Evolutionary conservation across 2,797 vertebrate species (phyloP), one percentile per base, ranked within the genome.

Genomic region (Parauchenoglanis punctatus): DNA sequence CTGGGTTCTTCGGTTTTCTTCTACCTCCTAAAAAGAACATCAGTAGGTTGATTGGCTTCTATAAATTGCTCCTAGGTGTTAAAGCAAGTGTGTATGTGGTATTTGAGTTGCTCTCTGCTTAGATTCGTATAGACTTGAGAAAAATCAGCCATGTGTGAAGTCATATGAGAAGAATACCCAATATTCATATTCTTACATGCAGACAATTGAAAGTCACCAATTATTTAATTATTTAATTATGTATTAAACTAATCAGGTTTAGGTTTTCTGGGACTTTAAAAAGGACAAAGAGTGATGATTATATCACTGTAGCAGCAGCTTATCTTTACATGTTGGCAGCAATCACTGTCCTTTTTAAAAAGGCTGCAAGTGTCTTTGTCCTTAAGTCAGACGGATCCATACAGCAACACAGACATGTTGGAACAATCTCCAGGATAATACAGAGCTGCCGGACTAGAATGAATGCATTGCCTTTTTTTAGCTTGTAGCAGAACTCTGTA

Each of bases 331-430:
- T 85, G 61, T 82, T 81, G 68, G 31, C 68, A 76, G 68, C 49
- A 54, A 58, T 67, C 20, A n/a, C 52, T 80, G 78, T 81, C 44
- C 76, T 81, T 81, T 85, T 49, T n/a, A 75, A 84, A 80, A 80
- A 84, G 12, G 3, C 49, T 83, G 70, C 31, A 52, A 20, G 73
- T 84, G 80, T 78, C 56, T 90, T 87, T 86, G 83, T 88, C 68
- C 59, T 56, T 56, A 82, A 49, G 46, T 12, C 76, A 73, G 28
- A 81, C 3, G 8, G 49, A 76, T 44, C 52, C 44, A 44, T 46
- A 54, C 54, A 73, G 56, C 31, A 63, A 56, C 56, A 61, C 67
- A 63, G 61, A 78, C 59, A 52, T 58, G 61, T 78, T 63, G 72
- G 52, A 87, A 52, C 70, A 67, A 49, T 46, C 85, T 72, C 54